Percentiles rank a stretch among this genome's conserved stretches.
These are phyloP conservation scores for Brienomyrus longianalis DNA, from an alignment of 2,113 vertebrate species.

Conservation along the genomic window DNA sequence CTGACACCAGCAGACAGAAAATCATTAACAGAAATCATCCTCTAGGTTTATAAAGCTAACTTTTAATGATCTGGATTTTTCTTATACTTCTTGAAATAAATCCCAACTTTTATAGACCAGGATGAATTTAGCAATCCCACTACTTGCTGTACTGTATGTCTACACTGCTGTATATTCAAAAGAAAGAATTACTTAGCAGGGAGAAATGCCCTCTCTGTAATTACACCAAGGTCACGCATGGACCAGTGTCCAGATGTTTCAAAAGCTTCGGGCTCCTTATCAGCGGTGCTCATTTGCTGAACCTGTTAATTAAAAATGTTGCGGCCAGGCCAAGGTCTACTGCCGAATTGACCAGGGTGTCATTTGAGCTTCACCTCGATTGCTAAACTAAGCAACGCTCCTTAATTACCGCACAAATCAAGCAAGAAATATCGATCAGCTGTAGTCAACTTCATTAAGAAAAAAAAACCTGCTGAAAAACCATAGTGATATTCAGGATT, in stretches of 20 bases:
- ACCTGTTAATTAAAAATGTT: constrained; percentile 6
- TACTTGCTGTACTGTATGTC: neutral
- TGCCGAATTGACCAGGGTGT: constrained; percentile 7
- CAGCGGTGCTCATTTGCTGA: neutral
- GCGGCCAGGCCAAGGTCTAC: neutral
- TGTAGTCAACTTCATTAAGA: neutral
- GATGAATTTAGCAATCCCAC: neutral
- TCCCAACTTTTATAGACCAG: neutral
- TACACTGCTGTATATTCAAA: neutral
- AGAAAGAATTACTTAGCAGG: neutral
- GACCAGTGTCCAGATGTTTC: constrained; percentile 9
- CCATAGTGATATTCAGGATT: neutral
- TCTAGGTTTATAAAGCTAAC: neutral
- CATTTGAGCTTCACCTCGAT: neutral
- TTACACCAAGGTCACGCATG: constrained; percentile 3
- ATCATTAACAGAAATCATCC: neutral
- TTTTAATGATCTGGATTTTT: neutral
- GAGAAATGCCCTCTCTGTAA: neutral
- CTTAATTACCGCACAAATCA: constrained; percentile 14
- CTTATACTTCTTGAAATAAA: neutral
- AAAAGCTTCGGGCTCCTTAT: neutral
- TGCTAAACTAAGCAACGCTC: neutral
- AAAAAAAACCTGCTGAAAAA: neutral
- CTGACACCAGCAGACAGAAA: neutral
- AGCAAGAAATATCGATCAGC: constrained; percentile 9